phyloP scores from a whole-genome alignment of 2,113 vertebrate species.

The Blennius ocellaris region DNA sequence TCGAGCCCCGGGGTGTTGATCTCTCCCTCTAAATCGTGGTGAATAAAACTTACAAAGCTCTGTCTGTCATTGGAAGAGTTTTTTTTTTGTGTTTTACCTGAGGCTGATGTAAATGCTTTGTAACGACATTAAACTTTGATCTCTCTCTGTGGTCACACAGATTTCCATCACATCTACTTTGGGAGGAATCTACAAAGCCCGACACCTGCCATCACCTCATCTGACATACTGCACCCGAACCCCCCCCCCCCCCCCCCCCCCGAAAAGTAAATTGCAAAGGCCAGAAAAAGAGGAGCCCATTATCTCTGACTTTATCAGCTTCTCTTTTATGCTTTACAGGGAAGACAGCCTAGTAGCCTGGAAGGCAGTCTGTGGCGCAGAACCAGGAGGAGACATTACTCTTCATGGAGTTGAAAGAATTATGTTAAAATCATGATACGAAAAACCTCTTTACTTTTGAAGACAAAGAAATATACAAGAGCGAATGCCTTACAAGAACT shows the following conservation, averaged over 20 bases:
- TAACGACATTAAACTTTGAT: neutral
- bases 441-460: too few species aligned
- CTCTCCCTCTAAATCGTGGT: neutral
- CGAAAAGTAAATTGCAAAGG: neutral
- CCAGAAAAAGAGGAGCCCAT: neutral
- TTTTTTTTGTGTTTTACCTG: neutral
- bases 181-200: conserved; percentile 34
- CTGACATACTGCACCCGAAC: conserved; percentile 16
- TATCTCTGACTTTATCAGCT: conserved; percentile 22
- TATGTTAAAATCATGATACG: too few species aligned
- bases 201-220: conserved; percentile 22
- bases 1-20: neutral
- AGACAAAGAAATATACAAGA: neutral
- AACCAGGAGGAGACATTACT: neutral
- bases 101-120: neutral
- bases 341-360: neutral
- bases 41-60: neutral
- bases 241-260: neutral
- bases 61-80: neutral
- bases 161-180: conserved; percentile 8
- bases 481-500: conserved; percentile 11
- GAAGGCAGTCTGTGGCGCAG: neutral
- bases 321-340: conserved; percentile 12
- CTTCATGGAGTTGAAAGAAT: neutral
- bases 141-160: neutral